These are phyloP conservation scores for Seladonia tumulorum DNA, from an alignment of 2,888 invertebrate species.

Conservation along the genomic window DNA sequence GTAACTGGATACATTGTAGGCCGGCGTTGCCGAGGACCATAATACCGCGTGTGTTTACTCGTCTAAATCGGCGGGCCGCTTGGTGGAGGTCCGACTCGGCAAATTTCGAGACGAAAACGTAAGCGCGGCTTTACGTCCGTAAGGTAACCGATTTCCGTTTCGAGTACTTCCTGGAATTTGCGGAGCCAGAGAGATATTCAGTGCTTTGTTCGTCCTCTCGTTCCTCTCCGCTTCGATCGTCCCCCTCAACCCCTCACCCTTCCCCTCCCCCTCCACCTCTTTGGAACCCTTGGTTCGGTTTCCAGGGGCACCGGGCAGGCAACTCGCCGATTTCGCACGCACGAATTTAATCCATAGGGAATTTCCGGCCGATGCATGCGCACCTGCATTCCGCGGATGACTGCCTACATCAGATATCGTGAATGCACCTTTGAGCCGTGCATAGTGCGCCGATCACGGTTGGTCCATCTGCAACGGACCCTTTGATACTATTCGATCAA, in stretches of 20 bases:
- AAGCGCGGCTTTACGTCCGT: background rate
- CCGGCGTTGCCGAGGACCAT: background rate
- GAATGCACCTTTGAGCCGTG: conserved; percentile 62
- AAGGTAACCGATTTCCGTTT: conserved; percentile 58
- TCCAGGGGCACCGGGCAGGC: conserved; percentile 1
- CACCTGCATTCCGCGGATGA: conserved; percentile 49
- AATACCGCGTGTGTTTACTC: background rate
- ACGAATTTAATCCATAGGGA: conserved; percentile 70
- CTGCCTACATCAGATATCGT: conserved; percentile 60
- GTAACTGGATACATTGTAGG: background rate
- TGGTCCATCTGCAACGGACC: conserved; percentile 42
- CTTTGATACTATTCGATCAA: conserved; percentile 59
- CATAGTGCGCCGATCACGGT: conserved; percentile 58
- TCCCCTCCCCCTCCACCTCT: background rate
- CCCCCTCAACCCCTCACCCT: no score
- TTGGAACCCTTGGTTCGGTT: background rate
- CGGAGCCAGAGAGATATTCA: conserved; percentile 44
- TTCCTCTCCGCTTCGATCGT: background rate
- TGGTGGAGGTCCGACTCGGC: background rate
- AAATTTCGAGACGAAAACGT: conserved; percentile 24
- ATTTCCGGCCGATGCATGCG: conserved; percentile 60
- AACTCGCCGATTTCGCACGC: conserved; percentile 57
- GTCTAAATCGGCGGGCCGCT: background rate
- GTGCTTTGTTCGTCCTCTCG: conserved; percentile 23
- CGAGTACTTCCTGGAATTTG: conserved; percentile 57